Conservation (phyloP, 2,888 invertebrate genomes). For the Lithophane semibrunnea region DNA sequence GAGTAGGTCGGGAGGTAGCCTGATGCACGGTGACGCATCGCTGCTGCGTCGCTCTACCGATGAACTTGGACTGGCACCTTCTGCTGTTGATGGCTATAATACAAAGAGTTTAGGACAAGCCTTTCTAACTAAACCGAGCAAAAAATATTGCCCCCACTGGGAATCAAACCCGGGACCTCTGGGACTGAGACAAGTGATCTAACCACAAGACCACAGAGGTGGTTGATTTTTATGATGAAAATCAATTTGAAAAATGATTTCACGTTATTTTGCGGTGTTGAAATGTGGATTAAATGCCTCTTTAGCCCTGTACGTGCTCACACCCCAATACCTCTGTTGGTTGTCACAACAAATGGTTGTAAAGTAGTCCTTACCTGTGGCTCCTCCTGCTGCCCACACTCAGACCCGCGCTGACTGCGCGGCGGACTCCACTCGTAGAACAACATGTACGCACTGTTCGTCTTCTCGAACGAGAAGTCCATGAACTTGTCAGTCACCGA, state of each 20-base stretch:
- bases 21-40: constrained; percentile 83
- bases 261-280: background rate
- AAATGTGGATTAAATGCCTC: background rate
- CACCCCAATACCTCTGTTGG: background rate
- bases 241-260: background rate
- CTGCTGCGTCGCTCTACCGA: constrained; percentile 76
- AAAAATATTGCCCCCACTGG: no score
- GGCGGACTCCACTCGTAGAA: constrained; percentile 96
- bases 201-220: no score
- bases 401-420: constrained; percentile 82
- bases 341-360: background rate
- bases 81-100: constrained; percentile 82
- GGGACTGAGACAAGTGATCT: no score
- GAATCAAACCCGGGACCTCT: no score
- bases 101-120: background rate
- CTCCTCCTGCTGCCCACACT: constrained; percentile 82
- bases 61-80: constrained; percentile 74
- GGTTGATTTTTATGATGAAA: background rate
- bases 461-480: constrained; percentile 99
- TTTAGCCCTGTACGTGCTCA: background rate
- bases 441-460: constrained; percentile 99
- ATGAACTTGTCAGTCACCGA: constrained; percentile 99
- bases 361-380: constrained; percentile 78
- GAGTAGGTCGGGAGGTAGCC: constrained; percentile 94
- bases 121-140: no score